Evolutionary conservation across 2,113 vertebrate genomes (phyloP), one percentile per base, ranked within the genome.

Genomic region (Lethenteron reissneri): DNA sequence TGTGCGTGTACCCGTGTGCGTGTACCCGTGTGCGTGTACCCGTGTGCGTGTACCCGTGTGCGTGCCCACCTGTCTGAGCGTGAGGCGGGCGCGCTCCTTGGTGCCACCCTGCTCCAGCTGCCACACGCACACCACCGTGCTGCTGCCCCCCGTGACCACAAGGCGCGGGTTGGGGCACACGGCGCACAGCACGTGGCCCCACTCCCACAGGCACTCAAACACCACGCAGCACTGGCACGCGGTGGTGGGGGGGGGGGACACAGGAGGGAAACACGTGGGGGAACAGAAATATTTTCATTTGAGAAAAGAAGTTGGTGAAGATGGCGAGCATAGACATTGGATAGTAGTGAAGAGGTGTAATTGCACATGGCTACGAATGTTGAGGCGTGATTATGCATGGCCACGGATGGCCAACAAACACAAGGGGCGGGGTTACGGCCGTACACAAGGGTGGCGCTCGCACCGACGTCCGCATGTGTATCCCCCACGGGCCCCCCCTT

Each of bases 41-140:
- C 17, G 25, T 41, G 25, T 4, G 25, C 25, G 25, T 19, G 17
- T 19, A 19, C 17, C 17, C 17, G 25, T 41, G 25, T 4, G 25
- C 25, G 25, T 41, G 41, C 14, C 81, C 78, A 96, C 94, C 94
- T 99, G 94, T 80, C 97, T 96, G 71, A 99, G 83, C 0, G 81
- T 82, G 1, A 99, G 84, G 81, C 89, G 97, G 25, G 87, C 86
- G 74, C 86, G 87, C 75, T 99, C 94, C 78, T 99, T 99, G 21
- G 89, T 92, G 11, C 82, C 79, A 19, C 89, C 87, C 57, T 85
- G 88, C 80, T 99, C 94, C 8, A 68, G n/a, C n/a, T 68, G 64
- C 94, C 94, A 99, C 69, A 97, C 90, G 57, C 94, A 97, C 73
- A 97, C 88, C 0, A 87, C 84, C 0, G 94, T 97, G 83, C 89